Evolutionary conservation across 2,113 vertebrate genomes (phyloP).

Genomic region (Lethenteron camtschaticum): DNA sequence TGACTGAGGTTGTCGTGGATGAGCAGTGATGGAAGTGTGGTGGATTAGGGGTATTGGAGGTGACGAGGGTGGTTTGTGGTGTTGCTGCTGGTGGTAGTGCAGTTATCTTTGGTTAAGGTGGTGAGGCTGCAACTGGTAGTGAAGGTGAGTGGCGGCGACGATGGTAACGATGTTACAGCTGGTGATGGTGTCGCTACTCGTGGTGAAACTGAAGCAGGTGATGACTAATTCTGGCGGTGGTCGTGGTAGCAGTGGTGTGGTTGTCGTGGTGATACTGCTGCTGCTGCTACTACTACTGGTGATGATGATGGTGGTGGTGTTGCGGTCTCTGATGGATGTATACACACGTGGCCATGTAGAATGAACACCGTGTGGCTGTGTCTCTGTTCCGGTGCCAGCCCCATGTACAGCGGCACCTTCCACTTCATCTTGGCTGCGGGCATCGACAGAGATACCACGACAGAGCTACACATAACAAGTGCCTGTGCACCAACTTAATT

Average conservation of each 20-base stretch:
- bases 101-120: too few relatives aligned
- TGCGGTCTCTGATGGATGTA: neutral
- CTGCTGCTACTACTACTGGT: neutral
- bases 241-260: neutral
- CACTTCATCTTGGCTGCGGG: slow-evolving; percentile 33
- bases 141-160: too few relatives aligned
- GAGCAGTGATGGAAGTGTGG: neutral
- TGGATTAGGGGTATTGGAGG: too few relatives aligned
- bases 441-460: neutral
- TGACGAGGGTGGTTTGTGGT: too few relatives aligned
- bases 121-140: too few relatives aligned
- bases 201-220: neutral
- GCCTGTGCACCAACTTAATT: neutral
- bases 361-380: slow-evolving; percentile 29
- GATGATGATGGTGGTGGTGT: neutral
- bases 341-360: slow-evolving; percentile 29
- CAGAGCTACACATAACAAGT: neutral
- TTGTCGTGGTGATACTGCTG: neutral
- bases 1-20: neutral
- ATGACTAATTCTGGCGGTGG: neutral
- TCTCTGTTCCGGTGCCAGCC: slow-evolving; percentile 27
- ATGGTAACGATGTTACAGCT: too few relatives aligned
- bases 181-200: neutral
- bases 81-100: too few relatives aligned
- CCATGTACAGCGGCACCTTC: slow-evolving; percentile 34